Conservation (phyloP, 2,113 vertebrate genomes). For the Leptobrachium ailaonicum region DNA sequence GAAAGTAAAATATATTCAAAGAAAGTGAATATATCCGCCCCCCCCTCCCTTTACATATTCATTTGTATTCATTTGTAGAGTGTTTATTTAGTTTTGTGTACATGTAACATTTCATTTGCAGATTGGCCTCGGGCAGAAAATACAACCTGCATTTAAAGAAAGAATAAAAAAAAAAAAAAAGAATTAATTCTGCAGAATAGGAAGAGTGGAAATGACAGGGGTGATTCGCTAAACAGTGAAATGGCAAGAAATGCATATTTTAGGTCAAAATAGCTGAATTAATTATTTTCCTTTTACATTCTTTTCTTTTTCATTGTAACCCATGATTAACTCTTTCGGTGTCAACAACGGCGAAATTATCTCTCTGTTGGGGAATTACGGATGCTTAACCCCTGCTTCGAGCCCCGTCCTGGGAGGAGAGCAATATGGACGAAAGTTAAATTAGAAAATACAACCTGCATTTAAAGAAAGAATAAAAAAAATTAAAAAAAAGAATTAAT, state of each 20-base stretch:
- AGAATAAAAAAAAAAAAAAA: slow-evolving; percentile 46
- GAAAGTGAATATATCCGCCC: slow-evolving; percentile 20
- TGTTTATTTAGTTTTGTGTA: slow-evolving; percentile 72
- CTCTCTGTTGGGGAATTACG: not conserved
- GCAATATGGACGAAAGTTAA: not conserved
- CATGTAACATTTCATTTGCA: slow-evolving; percentile 81
- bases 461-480: slow-evolving; percentile 60
- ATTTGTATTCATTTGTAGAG: slow-evolving; percentile 77
- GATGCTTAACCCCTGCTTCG: not conserved
- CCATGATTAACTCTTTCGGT: slow-evolving; percentile 12
- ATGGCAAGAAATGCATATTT: too few relatives aligned
- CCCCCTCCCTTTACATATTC: slow-evolving; percentile 64
- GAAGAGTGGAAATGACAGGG: too few relatives aligned
- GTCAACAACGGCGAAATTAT: too few relatives aligned
- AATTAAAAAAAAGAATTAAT: too few relatives aligned
- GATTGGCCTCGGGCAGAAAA: slow-evolving; percentile 69
- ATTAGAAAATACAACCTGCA: slow-evolving; percentile 64
- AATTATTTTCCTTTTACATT: slow-evolving; percentile 38
- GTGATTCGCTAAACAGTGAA: too few relatives aligned
- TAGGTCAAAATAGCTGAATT: too few relatives aligned
- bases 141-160: slow-evolving; percentile 64
- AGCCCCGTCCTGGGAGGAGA: not conserved
- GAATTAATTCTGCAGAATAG: too few relatives aligned
- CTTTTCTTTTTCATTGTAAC: slow-evolving; percentile 26
- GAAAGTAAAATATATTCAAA: not conserved